Evolutionary conservation across 1,140 invertebrate species (phyloP).

Genomic region (Solenopsis fugax): DNA sequence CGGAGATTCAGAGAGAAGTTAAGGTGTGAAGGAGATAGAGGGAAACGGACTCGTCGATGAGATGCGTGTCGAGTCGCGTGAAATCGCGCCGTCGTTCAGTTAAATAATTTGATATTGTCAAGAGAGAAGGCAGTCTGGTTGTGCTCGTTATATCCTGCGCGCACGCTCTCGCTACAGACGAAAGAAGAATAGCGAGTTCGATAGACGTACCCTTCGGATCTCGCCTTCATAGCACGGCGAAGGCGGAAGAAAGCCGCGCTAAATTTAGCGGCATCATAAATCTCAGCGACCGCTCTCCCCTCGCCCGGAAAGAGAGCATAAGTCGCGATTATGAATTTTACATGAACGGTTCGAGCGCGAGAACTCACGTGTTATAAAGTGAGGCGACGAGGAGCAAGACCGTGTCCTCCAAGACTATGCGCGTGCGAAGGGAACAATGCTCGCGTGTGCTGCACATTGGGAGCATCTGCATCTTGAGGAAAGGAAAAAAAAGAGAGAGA

Average conservation of each 20-base stretch:
- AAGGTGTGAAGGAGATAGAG: not conserved
- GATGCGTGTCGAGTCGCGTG: slow-evolving; percentile 30
- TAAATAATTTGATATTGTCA: slow-evolving; percentile 60
- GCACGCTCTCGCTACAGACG: slow-evolving; percentile 4
- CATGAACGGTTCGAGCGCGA: slow-evolving; percentile 37
- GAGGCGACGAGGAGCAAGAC: not conserved
- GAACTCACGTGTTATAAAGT: not conserved
- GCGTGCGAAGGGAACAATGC: not conserved
- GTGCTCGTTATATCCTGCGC: slow-evolving; percentile 43
- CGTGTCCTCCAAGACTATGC: not conserved
- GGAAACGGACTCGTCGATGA: not conserved
- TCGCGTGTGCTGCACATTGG: too few species aligned
- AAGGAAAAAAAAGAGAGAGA: not conserved
- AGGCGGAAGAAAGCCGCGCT: slow-evolving; percentile 50
- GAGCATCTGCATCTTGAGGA: not conserved
- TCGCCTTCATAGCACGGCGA: slow-evolving; percentile 8
- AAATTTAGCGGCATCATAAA: slow-evolving; percentile 56
- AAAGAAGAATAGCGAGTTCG: slow-evolving; percentile 46
- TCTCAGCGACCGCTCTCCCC: not conserved
- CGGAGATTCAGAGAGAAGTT: not conserved
- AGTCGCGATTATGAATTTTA: slow-evolving; percentile 63
- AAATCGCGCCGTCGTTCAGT: slow-evolving; percentile 37
- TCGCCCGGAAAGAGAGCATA: slow-evolving; percentile 41
- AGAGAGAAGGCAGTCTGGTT: not conserved
- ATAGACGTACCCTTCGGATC: slow-evolving; percentile 42